A percentile compares a stretch with the other conserved stretches of the same genome.
phyloP scores from a whole-genome alignment of 2,113 vertebrate genomes.

The Ceyx margarethae region DNA sequence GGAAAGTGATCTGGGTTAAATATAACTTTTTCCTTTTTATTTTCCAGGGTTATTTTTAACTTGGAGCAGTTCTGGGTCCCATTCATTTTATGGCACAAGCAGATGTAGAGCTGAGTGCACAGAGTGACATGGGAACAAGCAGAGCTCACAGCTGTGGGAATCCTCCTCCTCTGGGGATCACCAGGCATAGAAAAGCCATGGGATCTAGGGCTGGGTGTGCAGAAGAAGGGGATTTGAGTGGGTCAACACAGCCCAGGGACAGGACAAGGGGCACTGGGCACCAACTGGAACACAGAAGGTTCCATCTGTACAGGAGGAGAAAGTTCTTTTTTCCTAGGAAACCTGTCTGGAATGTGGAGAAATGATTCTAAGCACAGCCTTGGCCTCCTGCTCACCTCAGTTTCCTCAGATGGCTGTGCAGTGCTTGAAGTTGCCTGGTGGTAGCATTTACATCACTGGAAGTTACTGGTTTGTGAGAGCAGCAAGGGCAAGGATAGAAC shows the following conservation, averaged over 20 bases:
- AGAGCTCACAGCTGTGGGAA: background rate
- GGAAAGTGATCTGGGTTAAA: background rate
- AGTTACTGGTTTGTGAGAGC: background rate
- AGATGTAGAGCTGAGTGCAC: background rate
- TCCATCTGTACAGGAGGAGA: too few relatives aligned
- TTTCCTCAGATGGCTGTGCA: background rate
- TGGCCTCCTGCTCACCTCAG: background rate
- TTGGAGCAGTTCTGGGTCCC: background rate
- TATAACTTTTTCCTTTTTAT: background rate
- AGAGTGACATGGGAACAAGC: background rate
- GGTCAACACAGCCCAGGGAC: background rate
- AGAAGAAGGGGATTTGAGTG: background rate
- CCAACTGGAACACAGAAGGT: too few relatives aligned
- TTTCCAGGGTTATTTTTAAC: background rate
- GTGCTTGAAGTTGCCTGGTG: background rate
- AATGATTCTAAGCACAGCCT: background rate
- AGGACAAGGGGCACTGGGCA: too few relatives aligned
- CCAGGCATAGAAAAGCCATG: background rate
- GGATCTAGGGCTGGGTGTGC: background rate
- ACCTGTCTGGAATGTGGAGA: background rate
- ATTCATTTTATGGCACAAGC: background rate
- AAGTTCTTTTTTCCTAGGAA: background rate
- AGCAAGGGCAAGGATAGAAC: background rate
- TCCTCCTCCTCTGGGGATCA: background rate
- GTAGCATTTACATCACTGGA: background rate